Base-by-base conservation (phyloP, 2,113 vertebrate species). In the Anarrhichthys ocellatus region DNA sequence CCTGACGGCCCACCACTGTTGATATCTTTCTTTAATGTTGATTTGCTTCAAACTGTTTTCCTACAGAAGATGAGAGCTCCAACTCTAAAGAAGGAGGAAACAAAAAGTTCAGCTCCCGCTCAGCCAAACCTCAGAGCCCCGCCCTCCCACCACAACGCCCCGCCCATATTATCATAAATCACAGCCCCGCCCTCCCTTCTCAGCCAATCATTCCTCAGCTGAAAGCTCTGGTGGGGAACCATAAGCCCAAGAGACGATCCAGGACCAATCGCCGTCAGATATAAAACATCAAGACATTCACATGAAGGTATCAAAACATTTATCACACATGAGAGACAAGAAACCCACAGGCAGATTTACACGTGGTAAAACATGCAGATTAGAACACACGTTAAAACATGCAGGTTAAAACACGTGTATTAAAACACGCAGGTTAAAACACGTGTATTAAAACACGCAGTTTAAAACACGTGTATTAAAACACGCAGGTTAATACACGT, bases 51-150 rank as follows among this genome's bases (percentile, higher is more conserved):
- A 9, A 9, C 0, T 15, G 5, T 68, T 48, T 20, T 78, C 34
- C 62, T n/a, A 22, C 85, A 95, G 94, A 94, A 6, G 86, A 93
- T 0, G 85, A 92, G 66, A 87, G 15, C 5, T 56, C 68, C 0
- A 88, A 93, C 72, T 95, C 94, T 36, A 90, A 92, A 15, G 94
- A 95, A 74, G 92, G 54, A 38, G 83, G 63, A 34, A 93, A 77
- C 88, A 84, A 88, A 66, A 71, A 74, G 54, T 73, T 54, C 24
- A 44, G 52, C 34, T 65, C 86, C 58, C 76, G 87, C 54, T 74
- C 87, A 46, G 32, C 90, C 24, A 90, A 85, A 59, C 22, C 81
- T 58, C 90, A 82, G 46, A 81, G 54, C 76, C 54, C 78, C 14
- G 80, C 66, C 18, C 83, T 5, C 27, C 58, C 18, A 6, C 75